A percentile compares a stretch with the other conserved stretches of the same genome.
phyloP scores from a whole-genome alignment of 92 coral and sea anemone genomes.

The Blastomussa wellsi region DNA sequence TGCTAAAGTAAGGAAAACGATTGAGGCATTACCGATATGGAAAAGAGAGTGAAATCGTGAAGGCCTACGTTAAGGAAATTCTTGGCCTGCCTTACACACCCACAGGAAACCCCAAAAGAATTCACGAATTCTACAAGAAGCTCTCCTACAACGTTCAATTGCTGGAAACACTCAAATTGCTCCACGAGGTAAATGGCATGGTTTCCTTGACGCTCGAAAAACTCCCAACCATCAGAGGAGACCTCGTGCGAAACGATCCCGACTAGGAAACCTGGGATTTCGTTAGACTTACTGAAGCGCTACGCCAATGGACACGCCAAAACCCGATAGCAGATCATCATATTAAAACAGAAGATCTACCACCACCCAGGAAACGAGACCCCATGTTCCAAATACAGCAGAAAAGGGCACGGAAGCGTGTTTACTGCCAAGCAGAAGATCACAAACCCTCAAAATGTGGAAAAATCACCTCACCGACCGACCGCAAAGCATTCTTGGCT shows the following conservation, averaged over 20 bases:
- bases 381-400: conserved; percentile 38
- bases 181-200: conserved; percentile 42
- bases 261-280: conserved; percentile 55
- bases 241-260: conserved; percentile 46
- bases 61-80: conserved; percentile 48
- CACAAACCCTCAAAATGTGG: conserved; percentile 49
- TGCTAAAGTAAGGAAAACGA: conserved; percentile 16
- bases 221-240: conserved; percentile 55
- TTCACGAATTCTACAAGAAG: conserved; percentile 18
- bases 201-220: conserved; percentile 57
- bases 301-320: conserved; percentile 50
- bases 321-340: conserved; percentile 31
- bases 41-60: conserved; percentile 46
- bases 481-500: conserved; percentile 35
- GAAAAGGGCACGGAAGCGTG: conserved; percentile 39
- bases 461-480: conserved; percentile 25
- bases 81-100: conserved; percentile 45
- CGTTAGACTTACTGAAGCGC: conserved; percentile 44
- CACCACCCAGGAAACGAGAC: conserved; percentile 21
- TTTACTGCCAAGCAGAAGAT: conserved; percentile 48
- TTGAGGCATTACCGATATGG: conserved; percentile 48
- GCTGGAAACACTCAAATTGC: conserved; percentile 49
- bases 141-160: conserved; percentile 37
- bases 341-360: conserved; percentile 22
- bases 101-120: conserved; percentile 30